A percentile compares a stretch with the other conserved stretches of the same genome.
phyloP scores from a whole-genome alignment of 2,797 vertebrate species.

The Poecilia wingei region DNA sequence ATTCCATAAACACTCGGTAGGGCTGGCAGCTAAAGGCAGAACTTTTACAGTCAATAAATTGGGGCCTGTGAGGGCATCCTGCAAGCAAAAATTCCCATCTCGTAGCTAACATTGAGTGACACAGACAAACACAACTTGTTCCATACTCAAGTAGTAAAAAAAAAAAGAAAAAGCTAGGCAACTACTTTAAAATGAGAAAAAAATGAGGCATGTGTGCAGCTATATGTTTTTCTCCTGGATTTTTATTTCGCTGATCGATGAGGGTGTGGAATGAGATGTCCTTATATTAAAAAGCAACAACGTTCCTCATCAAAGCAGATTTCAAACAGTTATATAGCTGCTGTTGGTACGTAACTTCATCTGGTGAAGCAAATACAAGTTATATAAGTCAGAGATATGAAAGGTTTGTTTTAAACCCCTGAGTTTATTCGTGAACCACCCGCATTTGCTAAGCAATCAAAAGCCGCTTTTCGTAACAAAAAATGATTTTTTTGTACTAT shows the following conservation, averaged over 20 bases:
- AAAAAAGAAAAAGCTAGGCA: neutral
- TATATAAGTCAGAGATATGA: neutral
- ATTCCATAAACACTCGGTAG: conserved; percentile 1
- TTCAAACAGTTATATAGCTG: neutral
- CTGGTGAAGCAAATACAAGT: neutral
- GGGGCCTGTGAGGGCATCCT: neutral
- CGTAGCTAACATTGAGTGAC: neutral
- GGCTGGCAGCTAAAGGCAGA: neutral
- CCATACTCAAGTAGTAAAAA: neutral
- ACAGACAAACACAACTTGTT: neutral
- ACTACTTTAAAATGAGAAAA: neutral
- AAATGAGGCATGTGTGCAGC: neutral
- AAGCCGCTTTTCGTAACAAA: neutral
- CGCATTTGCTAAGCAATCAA: neutral
- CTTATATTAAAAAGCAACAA: neutral
- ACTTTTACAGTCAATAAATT: conserved; percentile 4
- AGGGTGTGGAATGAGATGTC: neutral
- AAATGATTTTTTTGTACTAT: neutral
- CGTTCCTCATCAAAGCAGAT: neutral
- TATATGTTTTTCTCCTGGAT: neutral
- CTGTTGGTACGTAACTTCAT: neutral
- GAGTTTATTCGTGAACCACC: neutral
- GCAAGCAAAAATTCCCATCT: neutral
- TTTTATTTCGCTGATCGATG: neutral
- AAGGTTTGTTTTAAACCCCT: neutral